Base-by-base conservation (phyloP, 1,140 invertebrate species). In the Gryon sp. region DNA sequence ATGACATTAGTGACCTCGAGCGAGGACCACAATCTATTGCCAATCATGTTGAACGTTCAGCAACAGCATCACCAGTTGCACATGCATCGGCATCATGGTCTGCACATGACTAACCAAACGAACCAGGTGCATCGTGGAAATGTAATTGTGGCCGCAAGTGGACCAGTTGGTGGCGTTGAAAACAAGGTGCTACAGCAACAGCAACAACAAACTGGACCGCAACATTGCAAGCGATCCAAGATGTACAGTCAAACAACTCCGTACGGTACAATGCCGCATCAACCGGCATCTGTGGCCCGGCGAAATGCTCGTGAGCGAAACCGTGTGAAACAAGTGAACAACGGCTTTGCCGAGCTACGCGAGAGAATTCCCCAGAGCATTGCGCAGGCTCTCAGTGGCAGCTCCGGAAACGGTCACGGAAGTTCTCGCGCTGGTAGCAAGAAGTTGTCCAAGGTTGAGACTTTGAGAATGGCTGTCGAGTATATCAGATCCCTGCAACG, bases 391-490 rank as follows among this genome's bases (percentile, higher is more conserved):
- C 90, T 95, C 40, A 83, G 83, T 2, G 81, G 83, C 5, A 84
- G 66, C 70, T 77, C 89, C 38, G 45, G 84, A 6, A 76, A 80
- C 0, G 90, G 90, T 15, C 91, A 92, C 28, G 91, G 91, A 1
- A 90, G 93, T 0, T 90, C 93, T 43, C 92, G 93, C 11, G 92
- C 93, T 18, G 84, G 84, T 9, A 86, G 84, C 63, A 97, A 98
- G 83, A 97, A 98, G 84, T 90, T 98, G 11, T 96, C 95, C 83
- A 99, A 99, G 91, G 97, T 98, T 15, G 97, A 99, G 83, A 99
- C 97, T 0, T 88, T 99, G 14, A 90, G 95, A 62, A 92, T 97
- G 83, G 98, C 98, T 1, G 96, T 98, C 0, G 96, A 98, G 84
- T 99, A 99, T 85, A 99, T 99, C 72, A 91, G 94, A 59, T 93